Base-by-base conservation (phyloP, 2,888 invertebrate species). In the Netelia virgata region DNA sequence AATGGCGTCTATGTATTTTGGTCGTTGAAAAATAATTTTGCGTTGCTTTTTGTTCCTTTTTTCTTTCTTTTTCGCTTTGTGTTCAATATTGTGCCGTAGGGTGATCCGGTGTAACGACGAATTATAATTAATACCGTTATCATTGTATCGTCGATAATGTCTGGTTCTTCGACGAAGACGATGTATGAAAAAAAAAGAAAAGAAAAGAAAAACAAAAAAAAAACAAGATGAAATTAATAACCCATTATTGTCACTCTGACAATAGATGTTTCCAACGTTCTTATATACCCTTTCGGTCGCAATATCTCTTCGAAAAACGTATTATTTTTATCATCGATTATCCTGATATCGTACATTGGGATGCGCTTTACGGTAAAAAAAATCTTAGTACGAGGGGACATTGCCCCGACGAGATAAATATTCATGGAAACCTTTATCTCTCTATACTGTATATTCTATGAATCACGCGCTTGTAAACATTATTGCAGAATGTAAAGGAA, bases 241-340 rank as follows among this genome's bases (percentile, higher is more conserved):
- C 74, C n/a, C 63, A 69, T 77, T 69, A 43, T 69, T 70, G 69
- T 69, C 83, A 77, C 68, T 83, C 61, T 69, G 69, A 75, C 74
- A 41, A 74, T 57, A 79, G 59, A 70, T 74, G 73, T 70, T 79
- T 66, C 10, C 55, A 81, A 63, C 63, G 43, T 77, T 77, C 68
- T 81, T 59, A 68, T 72, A 74, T 69, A 28, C 20, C 8, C 55
- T 47, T 63, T 61, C 1, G 63, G 53, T n/a, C 72, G 78, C 61
- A 59, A 82, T 76, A 57, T 57, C 18, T 57, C 57, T 57, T 18
- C 14, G 14, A 14, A 10, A 47, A 14, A 2, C 47, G 47, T 68
- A 59, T 69, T 18, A 77, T 69, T 41, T 23, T 64, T 64, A 14
- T 66, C 23, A 66, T 43, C 16, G n/a, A 9, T 41, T 59, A 28